Percentiles rank a stretch among this genome's conserved stretches.
Evolutionary conservation across 2,113 vertebrate genomes (phyloP).

Genomic region (Syngnathoides biaculeatus): DNA sequence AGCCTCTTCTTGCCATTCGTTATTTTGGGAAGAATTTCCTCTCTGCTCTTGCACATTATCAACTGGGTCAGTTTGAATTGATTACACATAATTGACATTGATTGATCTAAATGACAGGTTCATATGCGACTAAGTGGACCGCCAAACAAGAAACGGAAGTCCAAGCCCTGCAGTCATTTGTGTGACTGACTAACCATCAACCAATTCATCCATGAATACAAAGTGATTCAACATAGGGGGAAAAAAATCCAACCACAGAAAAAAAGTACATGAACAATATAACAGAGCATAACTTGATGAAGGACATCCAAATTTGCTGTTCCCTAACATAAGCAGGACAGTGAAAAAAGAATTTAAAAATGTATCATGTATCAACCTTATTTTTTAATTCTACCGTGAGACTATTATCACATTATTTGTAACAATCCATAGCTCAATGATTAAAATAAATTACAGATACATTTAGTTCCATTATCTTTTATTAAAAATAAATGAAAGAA

Average conservation of each 20-base stretch:
- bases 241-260: not conserved
- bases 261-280: not conserved
- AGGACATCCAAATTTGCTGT: too few species aligned
- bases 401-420: too few species aligned
- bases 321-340: too few species aligned
- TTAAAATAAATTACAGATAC: too few species aligned
- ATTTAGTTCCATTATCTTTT: too few species aligned
- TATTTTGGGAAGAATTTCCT: not conserved
- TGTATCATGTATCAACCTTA: too few species aligned
- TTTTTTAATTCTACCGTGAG: too few species aligned
- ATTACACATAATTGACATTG: slow-evolving; percentile 18
- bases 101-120: slow-evolving; percentile 18
- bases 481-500: too few species aligned
- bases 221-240: not conserved
- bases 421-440: too few species aligned
- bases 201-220: slow-evolving; percentile 1
- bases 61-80: slow-evolving; percentile 15
- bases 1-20: not conserved
- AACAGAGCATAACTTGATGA: too few species aligned
- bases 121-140: slow-evolving; percentile 13
- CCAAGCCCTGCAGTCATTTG: not conserved
- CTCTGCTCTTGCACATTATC: not conserved
- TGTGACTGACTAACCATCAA: not conserved
- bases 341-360: too few species aligned
- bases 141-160: slow-evolving; percentile 8